Evolutionary conservation across 2,797 vertebrate species (phyloP), one percentile per base, ranked within the genome.

Genomic region (Tachyglossus aculeatus): DNA sequence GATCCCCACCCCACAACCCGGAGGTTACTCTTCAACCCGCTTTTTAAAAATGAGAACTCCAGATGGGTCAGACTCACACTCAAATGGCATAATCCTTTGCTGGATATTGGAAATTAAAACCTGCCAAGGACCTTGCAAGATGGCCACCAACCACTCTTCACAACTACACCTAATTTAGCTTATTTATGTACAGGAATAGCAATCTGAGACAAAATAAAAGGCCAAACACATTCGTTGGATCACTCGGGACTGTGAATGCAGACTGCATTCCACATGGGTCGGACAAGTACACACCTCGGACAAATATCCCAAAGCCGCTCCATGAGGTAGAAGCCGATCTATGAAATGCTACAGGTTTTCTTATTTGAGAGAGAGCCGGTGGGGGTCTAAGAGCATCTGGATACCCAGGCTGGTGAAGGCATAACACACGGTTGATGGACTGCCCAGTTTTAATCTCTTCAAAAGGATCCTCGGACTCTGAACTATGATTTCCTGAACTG

Each of bases 261-360:
- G n/a, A n/a, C n/a, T n/a, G n/a, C n/a, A n/a, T n/a, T 25, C 50
- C 18, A 21, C 0, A 2, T 1, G 6, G 27, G 15, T 34, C 6
- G 22, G 0, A 0, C 6, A 8, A 50, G 51, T 19, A 37, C 3
- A 11, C 33, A 51, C 18, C 71, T 19, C 0, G 1, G 3, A 7
- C 39, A 9, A 74, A 45, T 0, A 1, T 19, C 13, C 21, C 25
- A 4, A 3, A 60, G 64, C 36, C 56, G 9, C 5, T 22, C 48
- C 27, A 18, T n/a, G 60, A 54, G 2, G 2, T 3, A 15, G 3
- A 11, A 25, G 8, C 21, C 52, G 73, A 21, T 2, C 22, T 5
- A 52, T 5, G 0, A 0, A 48, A 5, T 11, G 22, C 4, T 2
- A 25, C 0, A 40, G 47, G 43, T 27, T 18, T 27, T 45, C 53